phyloP scores from a whole-genome alignment of 2,797 vertebrate species.

The Poeciliopsis presidionis region DNA sequence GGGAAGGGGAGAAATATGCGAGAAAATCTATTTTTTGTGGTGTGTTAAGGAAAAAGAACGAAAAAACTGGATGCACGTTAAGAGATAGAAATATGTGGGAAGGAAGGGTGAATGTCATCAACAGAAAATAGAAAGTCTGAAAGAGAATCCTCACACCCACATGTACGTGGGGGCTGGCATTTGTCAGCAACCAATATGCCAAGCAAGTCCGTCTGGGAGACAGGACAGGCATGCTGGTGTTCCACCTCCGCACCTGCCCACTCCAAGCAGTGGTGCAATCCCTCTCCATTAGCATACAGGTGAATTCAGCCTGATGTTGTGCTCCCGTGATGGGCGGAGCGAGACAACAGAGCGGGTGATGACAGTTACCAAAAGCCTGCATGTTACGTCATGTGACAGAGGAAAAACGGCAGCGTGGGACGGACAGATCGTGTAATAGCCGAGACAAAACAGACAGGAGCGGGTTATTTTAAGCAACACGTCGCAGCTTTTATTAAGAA shows the following conservation, averaged over 20 bases:
- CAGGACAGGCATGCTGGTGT: constrained; percentile 39
- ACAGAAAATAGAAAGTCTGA: constrained; percentile 59
- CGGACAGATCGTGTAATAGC: constrained; percentile 28
- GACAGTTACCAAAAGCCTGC: constrained; percentile 49
- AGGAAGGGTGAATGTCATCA: constrained; percentile 52
- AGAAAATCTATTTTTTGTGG: constrained; percentile 32
- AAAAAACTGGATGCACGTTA: constrained; percentile 40
- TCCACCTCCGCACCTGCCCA: constrained; percentile 64
- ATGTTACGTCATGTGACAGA: constrained; percentile 65
- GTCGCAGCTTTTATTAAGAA: constrained; percentile 28
- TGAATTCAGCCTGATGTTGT: constrained; percentile 56
- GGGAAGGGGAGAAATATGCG: constrained; percentile 11
- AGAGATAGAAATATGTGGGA: constrained; percentile 59
- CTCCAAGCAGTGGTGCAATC: constrained; percentile 54
- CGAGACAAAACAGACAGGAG: constrained; percentile 30
- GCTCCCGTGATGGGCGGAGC: constrained; percentile 43
- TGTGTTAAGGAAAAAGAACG: constrained; percentile 16
- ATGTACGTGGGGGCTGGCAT: constrained; percentile 72
- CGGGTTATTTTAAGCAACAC: constrained; percentile 51
- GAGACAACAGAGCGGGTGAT: constrained; percentile 48
- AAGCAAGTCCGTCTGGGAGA: constrained; percentile 58
- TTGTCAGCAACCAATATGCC: constrained; percentile 70
- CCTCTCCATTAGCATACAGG: constrained; percentile 74
- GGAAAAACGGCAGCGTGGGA: constrained; percentile 30
- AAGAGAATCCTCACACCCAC: constrained; percentile 78